Conservation (phyloP, 1,140 invertebrate genomes). For the Lysiphlebus fabarum region DNA sequence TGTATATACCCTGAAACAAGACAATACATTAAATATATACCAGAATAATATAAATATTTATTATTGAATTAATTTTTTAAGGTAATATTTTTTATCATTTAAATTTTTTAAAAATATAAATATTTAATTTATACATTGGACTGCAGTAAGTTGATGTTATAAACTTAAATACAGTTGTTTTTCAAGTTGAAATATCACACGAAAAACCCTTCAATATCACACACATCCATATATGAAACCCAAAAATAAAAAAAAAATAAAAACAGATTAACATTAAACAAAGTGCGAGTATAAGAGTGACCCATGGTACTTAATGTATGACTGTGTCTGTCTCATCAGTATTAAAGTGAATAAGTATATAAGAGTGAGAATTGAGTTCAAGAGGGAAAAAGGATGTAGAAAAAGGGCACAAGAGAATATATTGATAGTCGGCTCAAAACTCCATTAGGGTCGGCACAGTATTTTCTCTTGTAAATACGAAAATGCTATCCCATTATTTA, state of each 20-base stretch:
- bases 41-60: not conserved
- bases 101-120: no score
- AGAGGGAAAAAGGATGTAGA: conserved; percentile 16
- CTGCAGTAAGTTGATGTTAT: no score
- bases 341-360: conserved; percentile 34
- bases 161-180: no score
- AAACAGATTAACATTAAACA: conserved; percentile 30
- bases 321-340: no score
- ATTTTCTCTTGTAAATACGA: conserved; percentile 54
- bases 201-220: no score
- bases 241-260: no score
- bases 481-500: conserved; percentile 58
- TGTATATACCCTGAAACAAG: conserved; percentile 1
- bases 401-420: conserved; percentile 46
- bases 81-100: no score
- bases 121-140: no score
- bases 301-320: conserved; percentile 30
- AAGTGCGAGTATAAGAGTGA: conserved; percentile 54
- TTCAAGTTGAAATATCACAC: no score
- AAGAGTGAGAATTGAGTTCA: conserved; percentile 16
- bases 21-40: not conserved
- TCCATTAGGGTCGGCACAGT: conserved; percentile 51
- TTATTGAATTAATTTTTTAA: no score
- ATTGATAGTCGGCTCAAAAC: conserved; percentile 58
- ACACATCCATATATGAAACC: no score